Base-by-base conservation (phyloP, 2,888 invertebrate species). In the Brachyptera risi region DNA sequence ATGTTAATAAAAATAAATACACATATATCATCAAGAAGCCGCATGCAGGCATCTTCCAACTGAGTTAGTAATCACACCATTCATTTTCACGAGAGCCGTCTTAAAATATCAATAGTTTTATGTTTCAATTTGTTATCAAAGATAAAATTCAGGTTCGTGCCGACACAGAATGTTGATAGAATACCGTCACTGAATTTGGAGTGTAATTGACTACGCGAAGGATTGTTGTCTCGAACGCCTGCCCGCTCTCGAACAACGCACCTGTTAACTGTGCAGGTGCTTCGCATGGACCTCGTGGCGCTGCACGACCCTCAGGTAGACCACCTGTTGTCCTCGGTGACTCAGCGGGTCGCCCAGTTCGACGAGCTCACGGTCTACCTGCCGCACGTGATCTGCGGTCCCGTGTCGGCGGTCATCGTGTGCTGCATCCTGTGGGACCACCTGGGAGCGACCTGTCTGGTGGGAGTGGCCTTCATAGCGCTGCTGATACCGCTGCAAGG, bases 371-470 rank as follows among this genome's bases (percentile, higher is more conserved):
- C 58, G 13, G 26, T 61, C 13, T 27, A 58, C 17, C 26, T 47
- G 1, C 58, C 61, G 2, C 51, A 58, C 40, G 23, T 61, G 13
- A 38, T 61, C 7, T 47, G 31, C 1, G 61, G 57, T 0, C 61
- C 61, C 15, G 17, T 58, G 1, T 26, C 57, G 5, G 58, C 58
- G 27, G 37, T 38, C 13, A 26, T 61, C 0, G 58, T 38, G 0
- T 23, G 49, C 21, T 58, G 42, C 26, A 49, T 61, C 1, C 58
- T 61, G 4, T 61, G 61, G 61, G 40, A 57, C 21, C 50, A 51
- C 27, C 49, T 61, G n/a, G 61, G 61, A 11, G 21, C 61, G 5
- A n/a, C 50, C 11, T 58, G 61, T 17, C 58, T 61, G 3, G 61
- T 42, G 4, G 61, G 58, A 7, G 27, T 58, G 24, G 58, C 58